Evolutionary conservation across 2,888 invertebrate species (phyloP), one percentile per base, ranked within the genome.

Genomic region (Papilio elwesi): DNA sequence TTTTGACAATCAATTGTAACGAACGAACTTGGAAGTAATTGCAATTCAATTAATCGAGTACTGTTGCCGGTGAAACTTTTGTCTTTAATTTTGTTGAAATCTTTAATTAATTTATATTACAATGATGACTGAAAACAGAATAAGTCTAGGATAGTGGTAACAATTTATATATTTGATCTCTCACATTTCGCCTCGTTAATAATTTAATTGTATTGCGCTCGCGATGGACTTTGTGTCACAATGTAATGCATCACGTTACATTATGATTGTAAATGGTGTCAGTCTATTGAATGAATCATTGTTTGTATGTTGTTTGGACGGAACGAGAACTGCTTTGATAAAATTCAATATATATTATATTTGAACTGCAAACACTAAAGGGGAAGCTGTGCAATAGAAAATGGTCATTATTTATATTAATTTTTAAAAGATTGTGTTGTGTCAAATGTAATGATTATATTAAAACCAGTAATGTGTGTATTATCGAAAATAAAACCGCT

Each of bases 201-300:
- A 52, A 43, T 62, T 62, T 43, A 43, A 9, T 62, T 15, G 43
- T 43, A 43, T 62, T 62, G 59, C 43, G 43, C 43, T 62, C n/a
- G 10, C 9, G 10, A 10, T 8, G 26, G 1, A 36, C 59, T 57
- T 36, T n/a, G 38, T 43, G 43, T 62, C n/a, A n/a, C n/a, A n/a
- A 43, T 10, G n/a, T n/a, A n/a, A 43, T 38, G n/a, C 10, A 43
- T 62, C 4, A 62, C n/a, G n/a, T 15, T 6, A 43, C 15, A 43
- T 62, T 43, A n/a, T 62, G 11, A 38, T 62, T 13, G 36, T 2
- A 36, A 38, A 53, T 52, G 64, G n/a, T 68, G n/a, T 68, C 72
- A 68, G 68, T 73, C 68, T 49, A 72, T n/a, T 55, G 8, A 68
- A 57, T 48, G 9, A 68, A 73, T 51, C 64, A 64, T 68, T 73